These are phyloP conservation scores for Eira barbara DNA, from an alignment of 2,113 vertebrate species.

Conservation along the genomic window DNA sequence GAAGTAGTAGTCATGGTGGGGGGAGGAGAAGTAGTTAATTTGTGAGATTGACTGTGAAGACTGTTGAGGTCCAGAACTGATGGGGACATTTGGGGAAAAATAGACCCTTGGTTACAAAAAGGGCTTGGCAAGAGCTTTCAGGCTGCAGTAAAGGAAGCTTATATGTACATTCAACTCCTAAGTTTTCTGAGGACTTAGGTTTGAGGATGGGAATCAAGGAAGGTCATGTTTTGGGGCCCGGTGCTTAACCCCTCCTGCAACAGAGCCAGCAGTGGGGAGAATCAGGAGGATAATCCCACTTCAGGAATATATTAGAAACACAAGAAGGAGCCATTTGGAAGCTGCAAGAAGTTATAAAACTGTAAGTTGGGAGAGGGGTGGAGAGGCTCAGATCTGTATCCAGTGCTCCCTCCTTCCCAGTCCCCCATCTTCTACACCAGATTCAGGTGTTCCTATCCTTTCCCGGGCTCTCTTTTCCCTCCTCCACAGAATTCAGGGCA, in stretches of 20 bases:
- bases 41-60: neutral
- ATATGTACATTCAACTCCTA: neutral
- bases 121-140: neutral
- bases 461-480: neutral
- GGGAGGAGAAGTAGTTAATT: neutral
- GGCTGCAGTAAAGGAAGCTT: neutral
- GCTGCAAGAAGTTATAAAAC: neutral
- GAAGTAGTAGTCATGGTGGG: too few relatives aligned
- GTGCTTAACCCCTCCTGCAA: neutral
- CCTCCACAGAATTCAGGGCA: neutral
- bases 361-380: neutral
- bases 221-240: neutral
- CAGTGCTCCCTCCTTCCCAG: neutral
- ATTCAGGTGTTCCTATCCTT: neutral
- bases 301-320: neutral
- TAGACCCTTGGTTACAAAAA: neutral
- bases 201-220: neutral
- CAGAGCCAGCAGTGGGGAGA: neutral
- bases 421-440: neutral
- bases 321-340: neutral
- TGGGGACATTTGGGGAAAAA: neutral
- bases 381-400: neutral
- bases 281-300: neutral
- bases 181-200: neutral
- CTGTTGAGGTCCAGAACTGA: neutral